A percentile compares a stretch with the other conserved stretches of the same genome.
Evolutionary conservation across 2,797 vertebrate genomes (phyloP).

Genomic region (Crypturellus tataupa): DNA sequence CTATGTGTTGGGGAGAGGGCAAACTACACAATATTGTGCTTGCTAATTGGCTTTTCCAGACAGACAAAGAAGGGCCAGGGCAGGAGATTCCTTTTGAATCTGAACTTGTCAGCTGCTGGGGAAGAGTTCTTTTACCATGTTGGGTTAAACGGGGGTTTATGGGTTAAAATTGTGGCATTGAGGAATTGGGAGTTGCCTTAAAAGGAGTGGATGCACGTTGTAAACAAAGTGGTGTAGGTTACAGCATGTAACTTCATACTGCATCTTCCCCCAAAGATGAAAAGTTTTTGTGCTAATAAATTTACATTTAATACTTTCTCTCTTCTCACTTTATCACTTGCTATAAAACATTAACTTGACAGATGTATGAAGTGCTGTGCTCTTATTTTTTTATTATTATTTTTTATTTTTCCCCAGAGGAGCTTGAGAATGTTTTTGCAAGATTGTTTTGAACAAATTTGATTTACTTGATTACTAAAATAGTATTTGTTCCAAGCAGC

Average conservation of each 20-base stretch:
- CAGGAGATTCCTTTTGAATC: not conserved
- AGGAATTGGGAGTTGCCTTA: too few relatives aligned
- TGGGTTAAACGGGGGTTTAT: not conserved
- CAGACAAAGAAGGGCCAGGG: rapidly evolving
- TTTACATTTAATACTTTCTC: not conserved
- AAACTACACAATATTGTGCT: not conserved
- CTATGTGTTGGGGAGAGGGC: not conserved
- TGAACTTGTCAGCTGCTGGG: rapidly evolving
- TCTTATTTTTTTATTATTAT: not conserved
- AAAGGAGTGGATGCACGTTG: too few relatives aligned
- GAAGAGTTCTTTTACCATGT: not conserved
- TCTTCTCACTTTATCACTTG: not conserved
- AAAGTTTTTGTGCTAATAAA: not conserved
- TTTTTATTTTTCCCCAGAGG: not conserved
- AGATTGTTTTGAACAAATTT: constrained; percentile 15
- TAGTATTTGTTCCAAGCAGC: constrained; percentile 35
- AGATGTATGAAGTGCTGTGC: constrained; percentile 25
- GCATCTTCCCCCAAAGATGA: not conserved
- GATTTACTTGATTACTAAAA: constrained; percentile 21
- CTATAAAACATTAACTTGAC: constrained; percentile 2
- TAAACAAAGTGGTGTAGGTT: not conserved
- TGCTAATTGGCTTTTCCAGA: not conserved
- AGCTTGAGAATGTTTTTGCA: constrained; percentile 37
- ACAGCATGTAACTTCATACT: not conserved
- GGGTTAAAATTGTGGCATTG: not conserved